A percentile compares a stretch with the other conserved stretches of the same genome.
These are phyloP conservation scores for Pogonomyrmex californicus DNA, from an alignment of 1,140 invertebrate species.

Conservation along the genomic window DNA sequence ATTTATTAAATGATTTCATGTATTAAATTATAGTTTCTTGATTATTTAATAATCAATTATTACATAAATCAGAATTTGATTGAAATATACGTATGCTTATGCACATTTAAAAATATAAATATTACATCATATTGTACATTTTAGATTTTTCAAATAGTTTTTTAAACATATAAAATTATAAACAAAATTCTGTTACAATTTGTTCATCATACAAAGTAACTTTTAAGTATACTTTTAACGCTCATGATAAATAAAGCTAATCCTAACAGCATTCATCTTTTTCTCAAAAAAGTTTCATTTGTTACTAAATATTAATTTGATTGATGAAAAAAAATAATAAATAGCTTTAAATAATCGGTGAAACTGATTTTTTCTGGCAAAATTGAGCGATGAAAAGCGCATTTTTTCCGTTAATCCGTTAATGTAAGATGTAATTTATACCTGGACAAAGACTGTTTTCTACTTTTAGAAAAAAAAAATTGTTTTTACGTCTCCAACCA, in stretches of 20 bases:
- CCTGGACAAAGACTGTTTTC: too few relatives aligned
- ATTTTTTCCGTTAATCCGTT: slow-evolving; percentile 15
- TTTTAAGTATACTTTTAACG: neutral
- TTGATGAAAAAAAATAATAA: neutral
- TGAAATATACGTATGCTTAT: too few relatives aligned
- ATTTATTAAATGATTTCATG: too few relatives aligned
- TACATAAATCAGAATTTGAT: too few relatives aligned
- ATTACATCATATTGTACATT: neutral
- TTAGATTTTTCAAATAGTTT: neutral
- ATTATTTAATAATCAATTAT: too few relatives aligned
- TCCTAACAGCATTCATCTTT: neutral
- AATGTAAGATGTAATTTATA: neutral
- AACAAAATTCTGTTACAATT: neutral
- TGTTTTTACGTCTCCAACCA: neutral
- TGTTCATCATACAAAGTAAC: neutral
- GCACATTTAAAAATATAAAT: too few relatives aligned
- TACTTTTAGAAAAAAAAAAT: neutral
- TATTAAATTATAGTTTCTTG: too few relatives aligned
- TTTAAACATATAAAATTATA: neutral
- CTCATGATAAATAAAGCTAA: neutral
- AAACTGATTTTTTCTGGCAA: neutral
- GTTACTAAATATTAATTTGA: neutral
- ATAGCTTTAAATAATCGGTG: neutral
- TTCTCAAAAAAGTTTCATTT: neutral
- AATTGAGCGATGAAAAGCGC: neutral